Evolutionary conservation across 2,888 invertebrate genomes (phyloP).

Genomic region (Dicycla oo): DNA sequence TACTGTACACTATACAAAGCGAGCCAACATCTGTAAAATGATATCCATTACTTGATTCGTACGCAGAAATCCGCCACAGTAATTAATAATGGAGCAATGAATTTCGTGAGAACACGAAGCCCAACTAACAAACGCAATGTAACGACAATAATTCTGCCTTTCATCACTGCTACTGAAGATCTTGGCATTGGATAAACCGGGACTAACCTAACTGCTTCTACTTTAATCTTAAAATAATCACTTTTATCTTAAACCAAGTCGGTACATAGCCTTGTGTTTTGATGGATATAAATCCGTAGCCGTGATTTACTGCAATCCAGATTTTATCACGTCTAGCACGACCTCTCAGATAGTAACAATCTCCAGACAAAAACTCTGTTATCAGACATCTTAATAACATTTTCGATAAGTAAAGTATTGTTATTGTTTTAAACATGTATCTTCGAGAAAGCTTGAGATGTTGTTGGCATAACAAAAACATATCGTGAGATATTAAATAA

Average conservation of each 20-base stretch:
- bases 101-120: conserved; percentile 11
- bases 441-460: conserved; percentile 29
- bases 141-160: conserved; percentile 24
- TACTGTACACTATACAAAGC: not conserved
- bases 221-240: conserved; percentile 40
- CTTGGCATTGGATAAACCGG: conserved; percentile 24
- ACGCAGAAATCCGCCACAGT: conserved; percentile 13
- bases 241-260: conserved; percentile 39
- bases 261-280: conserved; percentile 45
- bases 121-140: conserved; percentile 13
- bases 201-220: conserved; percentile 22
- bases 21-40: conserved; percentile 25
- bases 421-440: conserved; percentile 58
- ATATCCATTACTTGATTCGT: conserved; percentile 24
- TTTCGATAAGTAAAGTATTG: conserved; percentile 55
- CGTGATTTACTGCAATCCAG: conserved; percentile 52
- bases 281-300: conserved; percentile 41
- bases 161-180: conserved; percentile 24
- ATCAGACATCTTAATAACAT: conserved; percentile 57
- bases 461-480: conserved; percentile 61
- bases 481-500: conserved; percentile 22
- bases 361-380: conserved; percentile 43
- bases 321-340: conserved; percentile 47
- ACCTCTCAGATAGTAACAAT: conserved; percentile 41
- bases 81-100: conserved; percentile 38